Evolutionary conservation across 2,797 vertebrate species (phyloP).

Genomic region (Crax fasciolata): DNA sequence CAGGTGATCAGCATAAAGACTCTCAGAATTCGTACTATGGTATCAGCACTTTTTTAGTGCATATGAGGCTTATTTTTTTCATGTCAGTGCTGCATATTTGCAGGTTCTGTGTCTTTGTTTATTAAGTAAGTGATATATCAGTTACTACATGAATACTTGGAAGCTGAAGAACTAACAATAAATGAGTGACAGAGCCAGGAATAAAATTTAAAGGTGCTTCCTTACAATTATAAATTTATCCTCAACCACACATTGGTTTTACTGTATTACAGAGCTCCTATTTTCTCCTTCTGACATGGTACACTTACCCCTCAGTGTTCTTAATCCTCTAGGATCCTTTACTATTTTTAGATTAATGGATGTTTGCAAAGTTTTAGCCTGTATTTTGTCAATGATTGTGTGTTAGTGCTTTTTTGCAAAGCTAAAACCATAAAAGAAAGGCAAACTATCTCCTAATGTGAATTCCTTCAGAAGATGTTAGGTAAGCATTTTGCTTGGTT

Average conservation of each 20-base stretch:
- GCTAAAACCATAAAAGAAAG: background rate
- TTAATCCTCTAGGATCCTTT: background rate
- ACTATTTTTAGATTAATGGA: background rate
- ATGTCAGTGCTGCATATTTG: background rate
- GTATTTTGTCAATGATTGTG: background rate
- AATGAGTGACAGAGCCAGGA: background rate
- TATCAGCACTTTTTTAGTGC: background rate
- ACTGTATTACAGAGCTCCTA: background rate
- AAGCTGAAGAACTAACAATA: background rate
- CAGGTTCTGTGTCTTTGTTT: background rate
- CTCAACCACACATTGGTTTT: background rate
- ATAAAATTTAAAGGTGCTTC: background rate
- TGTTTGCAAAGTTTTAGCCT: background rate
- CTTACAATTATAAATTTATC: background rate
- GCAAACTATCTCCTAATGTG: background rate
- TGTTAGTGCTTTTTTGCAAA: background rate
- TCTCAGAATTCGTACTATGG: background rate
- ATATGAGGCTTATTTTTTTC: background rate
- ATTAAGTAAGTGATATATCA: background rate
- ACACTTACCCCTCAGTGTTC: background rate
- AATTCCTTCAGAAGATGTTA: background rate
- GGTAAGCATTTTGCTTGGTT: background rate
- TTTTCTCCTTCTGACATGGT: background rate
- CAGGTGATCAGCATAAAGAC: constrained; percentile 15
- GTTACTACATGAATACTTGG: constrained; percentile 1